Conservation (phyloP, 2,888 invertebrate species). For the Drosophila eohydei region DNA sequence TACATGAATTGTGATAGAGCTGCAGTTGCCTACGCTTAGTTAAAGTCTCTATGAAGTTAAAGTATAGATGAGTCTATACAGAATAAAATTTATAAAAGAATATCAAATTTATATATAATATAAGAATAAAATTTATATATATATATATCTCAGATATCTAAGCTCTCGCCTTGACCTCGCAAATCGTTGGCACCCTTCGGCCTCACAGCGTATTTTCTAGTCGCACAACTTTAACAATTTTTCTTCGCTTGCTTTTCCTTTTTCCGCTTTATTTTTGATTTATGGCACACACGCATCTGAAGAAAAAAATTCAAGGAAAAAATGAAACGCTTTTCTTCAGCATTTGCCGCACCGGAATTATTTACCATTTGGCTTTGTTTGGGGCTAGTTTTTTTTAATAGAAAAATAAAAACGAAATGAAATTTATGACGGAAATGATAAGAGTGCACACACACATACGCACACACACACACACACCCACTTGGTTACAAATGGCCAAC, state of each 20-base stretch:
- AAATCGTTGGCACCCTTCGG: background rate
- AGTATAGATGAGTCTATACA: no score
- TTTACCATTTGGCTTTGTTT: constrained; percentile 39
- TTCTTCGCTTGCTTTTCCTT: constrained; percentile 47
- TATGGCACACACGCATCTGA: constrained; percentile 57
- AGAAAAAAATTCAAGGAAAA: constrained; percentile 1
- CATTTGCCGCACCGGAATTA: constrained; percentile 25
- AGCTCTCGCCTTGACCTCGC: background rate
- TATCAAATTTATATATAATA: background rate
- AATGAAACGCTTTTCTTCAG: constrained; percentile 34
- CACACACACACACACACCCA: constrained; percentile 14
- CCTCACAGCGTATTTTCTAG: constrained; percentile 25
- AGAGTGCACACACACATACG: constrained; percentile 51
- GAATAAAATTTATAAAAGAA: background rate
- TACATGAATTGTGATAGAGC: background rate
- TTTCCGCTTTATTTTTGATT: constrained; percentile 59
- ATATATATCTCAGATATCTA: background rate
- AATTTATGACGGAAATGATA: constrained; percentile 85
- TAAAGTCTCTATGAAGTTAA: no score
- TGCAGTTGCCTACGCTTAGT: background rate
- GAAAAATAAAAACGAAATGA: constrained; percentile 83
- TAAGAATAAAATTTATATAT: background rate
- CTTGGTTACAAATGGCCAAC: constrained; percentile 27
- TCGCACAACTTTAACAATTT: background rate
- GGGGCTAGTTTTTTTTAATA: constrained; percentile 81